Evolutionary conservation across 2,113 vertebrate species (phyloP), one percentile per base, ranked within the genome.

Genomic region (Apodemus speciosus): DNA sequence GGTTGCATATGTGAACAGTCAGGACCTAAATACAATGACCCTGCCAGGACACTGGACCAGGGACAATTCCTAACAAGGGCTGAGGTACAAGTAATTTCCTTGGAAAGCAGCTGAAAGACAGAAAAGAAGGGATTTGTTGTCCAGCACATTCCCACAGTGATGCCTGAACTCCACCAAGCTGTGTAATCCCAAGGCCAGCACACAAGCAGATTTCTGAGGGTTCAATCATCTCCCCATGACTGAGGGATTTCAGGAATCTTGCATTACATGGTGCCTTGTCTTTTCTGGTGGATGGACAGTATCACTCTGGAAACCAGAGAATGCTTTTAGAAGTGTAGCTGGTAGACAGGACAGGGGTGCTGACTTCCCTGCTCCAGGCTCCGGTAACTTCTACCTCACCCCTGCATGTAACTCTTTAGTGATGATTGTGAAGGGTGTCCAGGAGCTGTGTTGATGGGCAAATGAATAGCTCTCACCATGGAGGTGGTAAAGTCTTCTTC

Each of bases 1-100:
- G 0, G 5, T 21, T 0, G 3, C 21, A 71, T 5, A 0, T 14
- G 9, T 38, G 23, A 6, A 43, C 40, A 51, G 20, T 27, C 9
- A 5, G 62, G n/a, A 14, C 32, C 40, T 72, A 16, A 25, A 11
- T 0, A 60, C 8, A 0, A 21, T 20, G 25, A n/a, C 18, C 30
- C 43, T 15, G 6, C 3, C 43, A 30, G 21, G 75, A 3, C 20
- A 9, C 64, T 71, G 9, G 32, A 27, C 40, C 53, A 89, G 38
- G 68, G 73, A 51, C 8, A 56, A 68, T 25, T 66, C 35, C n/a
- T 25, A 25, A 60, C 21, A 77, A 73, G 8, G 8, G 60, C 18
- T 84, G 43, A 53, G 51, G 35, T 58, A 15, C 15, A 30, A 10
- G 66, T n/a, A 60, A 32, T 18, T 77, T 14, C 38, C 43, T 38